Evolutionary conservation across 2,888 invertebrate genomes (phyloP), one percentile per base, ranked within the genome.

Genomic region (Pseudolycoriella hygida): DNA sequence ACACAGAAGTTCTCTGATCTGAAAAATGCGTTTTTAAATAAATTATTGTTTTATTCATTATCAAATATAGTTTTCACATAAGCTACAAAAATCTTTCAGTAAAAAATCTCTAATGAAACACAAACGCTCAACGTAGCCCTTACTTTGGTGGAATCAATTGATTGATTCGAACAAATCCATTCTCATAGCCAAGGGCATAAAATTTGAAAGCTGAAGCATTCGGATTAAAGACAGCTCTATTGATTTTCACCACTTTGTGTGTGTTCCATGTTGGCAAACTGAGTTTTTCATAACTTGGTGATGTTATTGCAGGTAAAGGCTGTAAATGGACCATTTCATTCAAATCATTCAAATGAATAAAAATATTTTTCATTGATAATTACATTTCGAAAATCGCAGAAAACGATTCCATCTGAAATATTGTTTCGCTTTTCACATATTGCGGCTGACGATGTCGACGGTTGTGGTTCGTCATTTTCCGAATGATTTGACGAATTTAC

Each of bases 111-210:
- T n/a, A n/a, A n/a, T n/a, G n/a, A n/a, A 25, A 25, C 25, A 25
- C 5, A 25, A 25, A 25, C 25, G 25, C 8, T 8, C 25, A 25
- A 25, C 25, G 8, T 8, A 25, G 4, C 25, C 4, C 25, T 8
- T 25, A 6, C 25, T 25, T 25, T 25, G 5, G 25, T 8, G 25
- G 25, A 4, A 25, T 6, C 25, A 25, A 8, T 25, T 25, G 37
- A 17, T 39, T 45, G 32, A 47, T 45, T 41, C 44, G 17, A 44
- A 49, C 34, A 19, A 65, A 52, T 15, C 64, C 64, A 48, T 61
- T 60, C 46, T 64, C 60, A 43, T 61, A 60, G 10, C 63, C 64
- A 15, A 55, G 47, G 10, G 62, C 62, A 40, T 58, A 46, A 47
- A 60, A 55, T 20, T 52, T 46, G 6, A 51, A 47, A 3, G 52